Percentiles rank a stretch among this genome's conserved stretches.
Conservation (phyloP, 1,140 invertebrate species). For the Tigriopus japonicus region DNA sequence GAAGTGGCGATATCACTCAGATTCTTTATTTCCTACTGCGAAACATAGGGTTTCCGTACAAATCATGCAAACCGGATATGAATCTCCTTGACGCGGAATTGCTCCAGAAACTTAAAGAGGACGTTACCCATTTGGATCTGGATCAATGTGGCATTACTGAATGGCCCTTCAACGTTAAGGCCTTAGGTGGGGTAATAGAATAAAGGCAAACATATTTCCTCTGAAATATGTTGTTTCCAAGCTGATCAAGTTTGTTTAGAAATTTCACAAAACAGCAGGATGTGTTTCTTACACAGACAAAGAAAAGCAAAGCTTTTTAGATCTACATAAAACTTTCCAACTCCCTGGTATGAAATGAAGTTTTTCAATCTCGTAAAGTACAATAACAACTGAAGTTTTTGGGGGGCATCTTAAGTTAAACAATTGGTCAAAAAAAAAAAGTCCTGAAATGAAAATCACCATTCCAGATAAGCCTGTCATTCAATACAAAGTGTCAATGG, state of each 20-base stretch:
- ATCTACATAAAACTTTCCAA: neutral
- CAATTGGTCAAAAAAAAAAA: too few relatives aligned
- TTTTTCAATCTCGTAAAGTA: too few relatives aligned
- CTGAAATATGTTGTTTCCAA: too few relatives aligned
- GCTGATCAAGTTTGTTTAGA: too few relatives aligned
- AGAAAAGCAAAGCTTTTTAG: neutral
- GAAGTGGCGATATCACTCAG: conserved; percentile 69
- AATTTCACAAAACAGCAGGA: too few relatives aligned
- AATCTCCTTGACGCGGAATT: conserved; percentile 35
- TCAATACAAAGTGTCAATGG: conserved; percentile 60
- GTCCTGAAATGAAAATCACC: too few relatives aligned
- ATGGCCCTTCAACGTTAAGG: conserved; percentile 50
- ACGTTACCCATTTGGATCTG: conserved; percentile 73
- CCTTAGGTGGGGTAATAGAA: conserved; percentile 45
- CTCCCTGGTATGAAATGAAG: neutral
- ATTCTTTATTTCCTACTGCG: conserved; percentile 64
- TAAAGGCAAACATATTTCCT: too few relatives aligned
- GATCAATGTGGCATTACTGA: conserved; percentile 64
- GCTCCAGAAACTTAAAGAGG: conserved; percentile 65
- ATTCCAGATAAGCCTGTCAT: neutral
- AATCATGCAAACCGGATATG: conserved; percentile 42
- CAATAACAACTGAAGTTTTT: too few relatives aligned
- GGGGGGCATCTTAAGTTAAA: too few relatives aligned
- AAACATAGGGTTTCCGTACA: conserved; percentile 73
- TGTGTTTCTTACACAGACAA: too few relatives aligned